Evolutionary conservation across 92 coral and sea anemone species (phyloP).

Genomic region (Porites divaricata): DNA sequence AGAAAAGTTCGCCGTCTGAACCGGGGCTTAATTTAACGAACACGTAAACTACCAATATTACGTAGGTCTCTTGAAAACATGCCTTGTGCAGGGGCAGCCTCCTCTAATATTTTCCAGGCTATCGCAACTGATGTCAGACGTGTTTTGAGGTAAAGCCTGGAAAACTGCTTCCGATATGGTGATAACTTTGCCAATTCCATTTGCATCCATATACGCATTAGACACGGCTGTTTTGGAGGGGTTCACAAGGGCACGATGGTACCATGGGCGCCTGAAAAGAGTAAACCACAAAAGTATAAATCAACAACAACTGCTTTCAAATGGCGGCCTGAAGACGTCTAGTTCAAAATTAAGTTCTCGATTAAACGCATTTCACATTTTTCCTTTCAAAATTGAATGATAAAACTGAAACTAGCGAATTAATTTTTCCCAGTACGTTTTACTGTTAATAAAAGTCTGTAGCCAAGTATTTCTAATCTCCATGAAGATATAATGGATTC

Average conservation of each 20-base stretch:
- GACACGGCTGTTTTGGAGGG: constrained; percentile 96
- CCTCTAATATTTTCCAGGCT: constrained; percentile 72
- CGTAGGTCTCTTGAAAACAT: neutral
- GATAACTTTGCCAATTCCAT: constrained; percentile 95
- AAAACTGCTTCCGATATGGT: constrained; percentile 95
- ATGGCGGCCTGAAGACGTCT: neutral
- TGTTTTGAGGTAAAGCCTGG: constrained; percentile 75
- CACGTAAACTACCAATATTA: no score
- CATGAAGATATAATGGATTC: no score
- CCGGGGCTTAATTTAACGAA: no score
- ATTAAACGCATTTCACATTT: no score
- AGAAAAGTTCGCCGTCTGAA: no score
- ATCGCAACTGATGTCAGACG: constrained; percentile 53
- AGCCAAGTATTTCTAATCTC: no score
- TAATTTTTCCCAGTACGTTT: no score
- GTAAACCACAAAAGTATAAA: no score
- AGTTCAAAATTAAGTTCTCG: no score
- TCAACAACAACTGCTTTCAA: neutral
- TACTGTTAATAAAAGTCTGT: no score
- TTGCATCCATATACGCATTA: constrained; percentile 97
- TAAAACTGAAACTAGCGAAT: no score
- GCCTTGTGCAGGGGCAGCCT: constrained; percentile 88
- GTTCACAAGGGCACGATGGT: constrained; percentile 92
- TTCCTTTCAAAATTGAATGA: no score
- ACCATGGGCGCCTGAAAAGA: constrained; percentile 89